Evolutionary conservation across 64 coral and sea anemone genomes (phyloP), one percentile per base, ranked within the genome.

Genomic region (Pocillopora verrucosa): DNA sequence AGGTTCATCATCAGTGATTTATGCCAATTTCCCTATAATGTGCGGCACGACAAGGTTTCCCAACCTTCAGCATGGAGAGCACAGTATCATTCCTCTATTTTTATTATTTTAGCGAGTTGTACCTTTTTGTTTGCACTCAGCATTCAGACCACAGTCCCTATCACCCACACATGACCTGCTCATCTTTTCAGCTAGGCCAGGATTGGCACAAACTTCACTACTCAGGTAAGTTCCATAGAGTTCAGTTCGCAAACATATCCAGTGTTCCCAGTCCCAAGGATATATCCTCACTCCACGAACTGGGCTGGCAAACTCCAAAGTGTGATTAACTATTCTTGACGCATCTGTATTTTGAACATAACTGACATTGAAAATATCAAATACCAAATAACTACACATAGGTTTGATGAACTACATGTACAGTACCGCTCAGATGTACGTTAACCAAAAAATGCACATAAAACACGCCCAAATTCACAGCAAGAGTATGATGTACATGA

Each of bases 191-290:
- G 65, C 83, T 57, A 34, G 84, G 16, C 90, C 88, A 34, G 88
- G 60, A 19, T 77, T 78, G 3, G 93, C 79, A 77, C 96, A 98
- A 75, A 91, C 80, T 57, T 87, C 85, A 65, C 82, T 86, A 36
- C 86, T 73, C 65, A 98, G 61, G n/a, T 98, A 98, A 16, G 91
- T 57, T n/a, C 96, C 96, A 86, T 98, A 98, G 12, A 98, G 65
- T 65, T 98, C 96, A 0, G 76, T 36, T 14, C 96, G 87, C 30
- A 98, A 67, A 17, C 96, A 98, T 11, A 95, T 92, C 96, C 96
- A 98, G 80, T 95, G 91, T 35, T 80, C 34, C 61, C 72, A 93
- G 1, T 15, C 0, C 35, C 6, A 14, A 16, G 96, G 96, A 56
- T 90, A 91, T 10, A 98, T 93, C 74, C 84, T 56, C 34, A 93